Evolutionary conservation across 2,888 invertebrate genomes (phyloP), one percentile per base, ranked within the genome.

Genomic region (Drosophila paranaensis): DNA sequence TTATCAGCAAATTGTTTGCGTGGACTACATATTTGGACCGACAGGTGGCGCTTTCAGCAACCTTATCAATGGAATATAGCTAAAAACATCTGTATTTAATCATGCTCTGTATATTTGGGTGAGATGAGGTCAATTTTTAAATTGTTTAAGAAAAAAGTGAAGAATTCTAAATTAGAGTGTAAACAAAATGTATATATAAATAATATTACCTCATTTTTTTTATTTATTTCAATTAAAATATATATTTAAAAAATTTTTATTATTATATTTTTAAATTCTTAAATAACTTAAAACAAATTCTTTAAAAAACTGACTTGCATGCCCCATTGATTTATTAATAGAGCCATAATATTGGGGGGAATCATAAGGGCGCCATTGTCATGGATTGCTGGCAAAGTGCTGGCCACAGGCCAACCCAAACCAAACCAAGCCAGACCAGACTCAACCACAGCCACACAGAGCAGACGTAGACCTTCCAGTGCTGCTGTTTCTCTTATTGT

Each of bases 41-140:
- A 25, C 70, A 79, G 79, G 76, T 76, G 79, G 76, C 75, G 79
- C 58, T 25, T 56, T 45, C 14, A 13, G 16, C 11, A 11, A 16
- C 37, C n/a, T 56, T 60, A 77, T 76, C 81, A 60, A 10, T 9
- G 0, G 1, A 42, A 25, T n/a, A 60, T 2, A 11, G 25, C 11
- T 37, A n/a, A 43, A 43, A 67, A 30, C 45, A 56, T 42, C 1
- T 39, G 8, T 45, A 27, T 20, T 14, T 27, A n/a, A 10, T 43
- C 64, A 37, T 65, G 64, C 65, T 69, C 56, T 3, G 27, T 40
- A 60, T 50, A 11, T 33, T 65, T 25, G 1, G n/a, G 46, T 71
- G 58, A 57, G 37, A 2, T 33, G 10, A 25, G 57, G 27, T 55
- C 48, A 61, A 33, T 33, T 33, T 33, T 33, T 10, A 33, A 33